A percentile compares a stretch with the other conserved stretches of the same genome.
phyloP scores from a whole-genome alignment of 2,888 invertebrate genomes.

The Dendrolimus pini region DNA sequence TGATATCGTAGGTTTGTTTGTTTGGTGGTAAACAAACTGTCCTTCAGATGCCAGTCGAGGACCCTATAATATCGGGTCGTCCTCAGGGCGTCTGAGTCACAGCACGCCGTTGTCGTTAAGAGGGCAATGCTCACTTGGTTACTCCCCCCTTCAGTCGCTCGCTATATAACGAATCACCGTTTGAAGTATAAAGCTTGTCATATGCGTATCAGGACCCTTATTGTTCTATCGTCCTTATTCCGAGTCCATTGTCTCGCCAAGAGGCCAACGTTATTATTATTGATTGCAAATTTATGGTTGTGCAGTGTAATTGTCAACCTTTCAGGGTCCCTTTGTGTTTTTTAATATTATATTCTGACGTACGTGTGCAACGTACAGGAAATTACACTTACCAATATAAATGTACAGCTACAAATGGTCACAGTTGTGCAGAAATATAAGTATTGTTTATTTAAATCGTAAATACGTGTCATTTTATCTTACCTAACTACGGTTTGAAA shows the following conservation, averaged over 20 bases:
- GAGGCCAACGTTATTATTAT: constrained; percentile 49
- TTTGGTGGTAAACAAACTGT: constrained; percentile 55
- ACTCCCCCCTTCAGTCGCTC: constrained; percentile 52
- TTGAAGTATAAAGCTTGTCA: constrained; percentile 48
- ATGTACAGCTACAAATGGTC: neutral
- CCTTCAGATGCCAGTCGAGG: constrained; percentile 71
- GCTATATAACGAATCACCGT: constrained; percentile 44
- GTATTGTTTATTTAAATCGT: neutral
- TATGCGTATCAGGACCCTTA: constrained; percentile 50
- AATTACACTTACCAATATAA: neutral
- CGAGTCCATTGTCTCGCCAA: constrained; percentile 55
- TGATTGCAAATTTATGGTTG: constrained; percentile 59
- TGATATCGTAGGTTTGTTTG: constrained; percentile 42
- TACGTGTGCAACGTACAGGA: neutral
- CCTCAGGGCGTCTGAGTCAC: constrained; percentile 72
- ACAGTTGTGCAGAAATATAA: neutral
- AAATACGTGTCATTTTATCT: neutral
- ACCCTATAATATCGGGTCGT: constrained; percentile 69
- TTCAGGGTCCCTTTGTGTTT: constrained; percentile 29
- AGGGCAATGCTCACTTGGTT: constrained; percentile 71
- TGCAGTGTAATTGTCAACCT: constrained; percentile 47
- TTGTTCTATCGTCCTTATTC: constrained; percentile 66
- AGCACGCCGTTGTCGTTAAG: constrained; percentile 66
- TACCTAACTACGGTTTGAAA: constrained; percentile 20
- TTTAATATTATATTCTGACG: neutral